phyloP scores from a whole-genome alignment of 2,113 vertebrate species.

The Tursiops truncatus region DNA sequence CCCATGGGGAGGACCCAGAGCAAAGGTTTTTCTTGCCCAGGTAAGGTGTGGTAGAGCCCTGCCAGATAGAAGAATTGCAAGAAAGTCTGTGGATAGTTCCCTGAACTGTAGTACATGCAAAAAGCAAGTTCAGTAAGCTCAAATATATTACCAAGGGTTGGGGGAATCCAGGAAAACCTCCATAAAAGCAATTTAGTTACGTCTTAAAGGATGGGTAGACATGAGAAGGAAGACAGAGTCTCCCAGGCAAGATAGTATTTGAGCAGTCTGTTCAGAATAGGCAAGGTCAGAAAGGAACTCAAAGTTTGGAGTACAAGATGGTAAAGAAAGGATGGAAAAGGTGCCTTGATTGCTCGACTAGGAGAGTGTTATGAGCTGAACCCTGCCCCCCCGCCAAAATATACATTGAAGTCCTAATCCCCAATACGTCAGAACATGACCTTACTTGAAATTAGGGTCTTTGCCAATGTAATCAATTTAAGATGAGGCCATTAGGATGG shows the following conservation, averaged over 20 bases:
- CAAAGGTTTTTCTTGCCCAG: background rate
- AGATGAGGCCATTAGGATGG: background rate
- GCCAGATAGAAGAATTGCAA: background rate
- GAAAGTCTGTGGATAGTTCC: background rate
- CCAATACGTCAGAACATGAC: background rate
- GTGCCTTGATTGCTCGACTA: background rate
- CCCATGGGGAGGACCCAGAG: background rate
- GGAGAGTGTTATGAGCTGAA: no score
- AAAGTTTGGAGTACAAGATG: background rate
- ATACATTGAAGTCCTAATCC: background rate
- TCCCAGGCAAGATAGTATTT: background rate
- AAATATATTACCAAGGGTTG: fast-evolving
- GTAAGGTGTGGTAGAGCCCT: background rate
- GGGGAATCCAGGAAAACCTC: background rate
- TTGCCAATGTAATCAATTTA: background rate
- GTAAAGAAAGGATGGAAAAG: background rate
- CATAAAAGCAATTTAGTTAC: fast-evolving
- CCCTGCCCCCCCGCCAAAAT: fast-evolving
- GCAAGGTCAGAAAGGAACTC: no score
- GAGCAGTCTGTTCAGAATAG: background rate
- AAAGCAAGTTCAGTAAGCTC: background rate
- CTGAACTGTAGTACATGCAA: background rate
- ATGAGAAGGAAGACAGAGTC: background rate
- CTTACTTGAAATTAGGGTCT: background rate
- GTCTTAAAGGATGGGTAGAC: background rate